Evolutionary conservation across 2,113 vertebrate genomes (phyloP), one percentile per base, ranked within the genome.

Genomic region (Hirundichthys speculiger): DNA sequence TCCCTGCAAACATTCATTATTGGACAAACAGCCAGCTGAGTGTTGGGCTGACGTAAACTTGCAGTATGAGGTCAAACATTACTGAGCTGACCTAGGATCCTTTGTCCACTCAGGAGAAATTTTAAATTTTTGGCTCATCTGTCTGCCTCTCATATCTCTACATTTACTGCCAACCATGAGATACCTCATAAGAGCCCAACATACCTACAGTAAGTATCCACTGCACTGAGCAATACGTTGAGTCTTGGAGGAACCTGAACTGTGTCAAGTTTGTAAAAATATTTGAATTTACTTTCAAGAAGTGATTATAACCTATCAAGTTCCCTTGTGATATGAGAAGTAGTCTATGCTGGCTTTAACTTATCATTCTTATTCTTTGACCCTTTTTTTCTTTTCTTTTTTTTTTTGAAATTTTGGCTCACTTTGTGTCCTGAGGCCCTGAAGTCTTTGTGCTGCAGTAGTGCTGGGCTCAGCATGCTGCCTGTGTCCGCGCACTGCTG

Each of bases 381-480:
- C 24, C 68, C 60, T 73, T 48, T 38, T 75, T 83, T 73, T 72
- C 61, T 49, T 49, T 77, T 70, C 60, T 73, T 48, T 38, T 75
- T 83, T 73, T 72, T 64, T 49, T 49, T 77, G 64, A 3, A 24
- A 65, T 88, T 86, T 85, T 82, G 71, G 65, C 73, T 73, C n/a
- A 11, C 67, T 71, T 79, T 40, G 5, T 77, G 81, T 87, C 77
- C 84, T 21, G 75, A 59, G 80, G 85, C 82, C 80, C 78, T 82
- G 65, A 86, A 85, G 86, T 89, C 84, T 88, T 84, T 90, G 86
- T 91, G 82, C 80, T 75, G 54, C 73, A 68, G 84, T 87, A 91
- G 79, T 92, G 91, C 91, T 91, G 79, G 80, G 70, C 90, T 92
- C 91, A 93, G 91, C 92, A 91, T 60, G 84, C 84, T 73, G 81